A percentile compares a stretch with the other conserved stretches of the same genome.
Evolutionary conservation across 1,140 invertebrate genomes (phyloP).

Genomic region (Brevipalpus yothersi): DNA sequence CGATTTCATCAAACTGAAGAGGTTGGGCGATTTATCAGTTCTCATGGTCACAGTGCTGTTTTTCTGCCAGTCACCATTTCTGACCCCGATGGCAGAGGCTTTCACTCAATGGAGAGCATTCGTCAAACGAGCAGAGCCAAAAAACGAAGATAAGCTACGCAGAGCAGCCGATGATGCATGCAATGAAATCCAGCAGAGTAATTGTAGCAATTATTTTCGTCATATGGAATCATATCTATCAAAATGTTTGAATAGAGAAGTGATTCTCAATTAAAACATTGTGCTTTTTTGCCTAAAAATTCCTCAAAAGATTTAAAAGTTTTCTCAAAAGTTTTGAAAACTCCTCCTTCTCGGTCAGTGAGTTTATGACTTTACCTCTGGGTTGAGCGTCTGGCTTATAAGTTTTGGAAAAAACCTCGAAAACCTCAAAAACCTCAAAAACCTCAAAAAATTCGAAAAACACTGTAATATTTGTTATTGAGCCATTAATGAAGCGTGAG

Average conservation of each 20-base stretch:
- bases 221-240: background rate
- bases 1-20: background rate
- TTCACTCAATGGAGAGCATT: background rate
- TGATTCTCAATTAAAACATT: background rate
- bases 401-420: too few relatives aligned
- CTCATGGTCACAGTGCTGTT: background rate
- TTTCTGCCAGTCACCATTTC: background rate
- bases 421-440: too few relatives aligned
- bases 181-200: background rate
- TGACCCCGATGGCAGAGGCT: background rate
- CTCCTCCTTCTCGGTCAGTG: too few relatives aligned
- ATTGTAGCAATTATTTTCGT: background rate
- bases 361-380: too few relatives aligned
- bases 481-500: too few relatives aligned
- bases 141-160: background rate
- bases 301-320: too few relatives aligned
- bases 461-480: too few relatives aligned
- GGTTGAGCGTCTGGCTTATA: too few relatives aligned
- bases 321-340: too few relatives aligned
- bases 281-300: too few relatives aligned
- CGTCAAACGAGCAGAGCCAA: background rate
- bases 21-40: background rate
- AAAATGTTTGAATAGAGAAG: background rate
- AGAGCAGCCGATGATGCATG: background rate
- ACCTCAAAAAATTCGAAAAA: too few relatives aligned